Conservation (phyloP, 1,140 invertebrate genomes). For the Papilio dardanus region DNA sequence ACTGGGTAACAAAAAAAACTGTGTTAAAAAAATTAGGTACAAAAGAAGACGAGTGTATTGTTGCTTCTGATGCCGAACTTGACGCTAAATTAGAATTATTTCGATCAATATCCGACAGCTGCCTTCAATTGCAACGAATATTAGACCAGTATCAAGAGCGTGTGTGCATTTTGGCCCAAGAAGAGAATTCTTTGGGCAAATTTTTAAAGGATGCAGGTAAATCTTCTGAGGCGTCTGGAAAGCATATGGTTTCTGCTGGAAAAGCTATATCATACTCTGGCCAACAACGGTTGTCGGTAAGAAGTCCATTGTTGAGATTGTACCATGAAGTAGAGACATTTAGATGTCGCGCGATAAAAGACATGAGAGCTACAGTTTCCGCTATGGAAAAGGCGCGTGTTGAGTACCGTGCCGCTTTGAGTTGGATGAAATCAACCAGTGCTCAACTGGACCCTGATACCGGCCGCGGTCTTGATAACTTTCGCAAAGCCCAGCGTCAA, state of each 20-base stretch:
- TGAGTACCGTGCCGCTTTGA: constrained; percentile 97
- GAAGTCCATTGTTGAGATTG: constrained; percentile 93
- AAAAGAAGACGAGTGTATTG: constrained; percentile 98
- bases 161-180: constrained; percentile 96
- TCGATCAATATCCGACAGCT: constrained; percentile 96
- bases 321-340: constrained; percentile 98
- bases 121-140: constrained; percentile 92
- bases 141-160: constrained; percentile 98
- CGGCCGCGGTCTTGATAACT: constrained; percentile 97
- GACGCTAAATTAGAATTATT: constrained; percentile 99
- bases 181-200: constrained; percentile 96
- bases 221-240: constrained; percentile 89
- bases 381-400: constrained; percentile 97
- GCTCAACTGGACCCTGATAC: constrained; percentile 98
- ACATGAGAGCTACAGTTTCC: constrained; percentile 94
- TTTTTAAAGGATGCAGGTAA: constrained; percentile 98
- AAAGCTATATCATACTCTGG: constrained; percentile 97
- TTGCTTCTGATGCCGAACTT: constrained; percentile 97
- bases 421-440: constrained; percentile 99
- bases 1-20: constrained; percentile 99
- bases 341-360: constrained; percentile 94
- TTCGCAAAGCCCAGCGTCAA: constrained; percentile 93
- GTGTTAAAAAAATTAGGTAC: constrained; percentile 97
- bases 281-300: constrained; percentile 94
- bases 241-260: constrained; percentile 96